Evolutionary conservation across 2,797 vertebrate genomes (phyloP).

Genomic region (Galago senegalensis): DNA sequence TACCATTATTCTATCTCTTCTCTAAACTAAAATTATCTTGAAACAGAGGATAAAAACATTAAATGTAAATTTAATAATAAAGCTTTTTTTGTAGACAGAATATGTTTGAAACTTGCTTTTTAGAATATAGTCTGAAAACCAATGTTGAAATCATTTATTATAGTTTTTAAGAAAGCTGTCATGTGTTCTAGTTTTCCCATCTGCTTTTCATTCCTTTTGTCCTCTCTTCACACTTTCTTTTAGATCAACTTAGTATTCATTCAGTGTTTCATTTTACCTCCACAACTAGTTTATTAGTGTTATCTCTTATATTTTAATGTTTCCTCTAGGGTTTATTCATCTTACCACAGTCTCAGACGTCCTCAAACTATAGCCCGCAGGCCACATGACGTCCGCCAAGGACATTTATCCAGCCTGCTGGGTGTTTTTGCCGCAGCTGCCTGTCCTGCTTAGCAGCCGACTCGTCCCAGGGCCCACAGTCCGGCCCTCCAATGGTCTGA

Average conservation of each 20-base stretch:
- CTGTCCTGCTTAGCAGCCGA: too few species aligned
- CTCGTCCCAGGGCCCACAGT: too few species aligned
- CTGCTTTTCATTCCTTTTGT: background rate
- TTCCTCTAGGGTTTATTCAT: background rate
- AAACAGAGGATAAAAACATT: slow-evolving; percentile 20
- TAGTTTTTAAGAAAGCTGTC: background rate
- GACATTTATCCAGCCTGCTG: too few species aligned
- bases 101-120: background rate
- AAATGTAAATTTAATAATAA: background rate
- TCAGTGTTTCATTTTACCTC: background rate
- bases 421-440: too few species aligned
- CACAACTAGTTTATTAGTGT: background rate
- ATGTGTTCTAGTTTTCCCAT: background rate
- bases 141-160: background rate
- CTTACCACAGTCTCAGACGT: background rate
- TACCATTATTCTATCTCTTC: background rate
- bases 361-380: too few species aligned
- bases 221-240: background rate
- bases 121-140: background rate
- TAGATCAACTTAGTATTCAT: background rate
- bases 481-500: too few species aligned
- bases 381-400: too few species aligned
- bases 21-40: background rate
- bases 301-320: background rate
- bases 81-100: background rate